Conservation (phyloP, 2,888 invertebrate genomes). For the Adineta ricciae region DNA sequence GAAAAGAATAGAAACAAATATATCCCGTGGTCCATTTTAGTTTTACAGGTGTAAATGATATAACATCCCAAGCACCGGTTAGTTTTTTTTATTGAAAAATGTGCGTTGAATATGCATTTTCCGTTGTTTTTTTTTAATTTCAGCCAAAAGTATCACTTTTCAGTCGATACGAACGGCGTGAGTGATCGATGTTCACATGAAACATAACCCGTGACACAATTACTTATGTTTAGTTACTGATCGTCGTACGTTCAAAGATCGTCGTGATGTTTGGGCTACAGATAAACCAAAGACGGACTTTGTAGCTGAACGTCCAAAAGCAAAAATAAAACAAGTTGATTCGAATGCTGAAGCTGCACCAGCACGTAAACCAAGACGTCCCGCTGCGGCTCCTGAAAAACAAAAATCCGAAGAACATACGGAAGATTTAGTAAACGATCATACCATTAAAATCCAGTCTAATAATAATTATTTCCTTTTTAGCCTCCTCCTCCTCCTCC, state of each 20-base stretch:
- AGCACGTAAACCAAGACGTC: slow-evolving; percentile 5
- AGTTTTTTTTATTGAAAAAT: too few relatives aligned
- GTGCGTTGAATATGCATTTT: background rate
- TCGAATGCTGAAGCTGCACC: too few relatives aligned
- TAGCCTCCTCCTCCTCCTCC: background rate
- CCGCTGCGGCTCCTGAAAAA: background rate
- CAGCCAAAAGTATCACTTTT: slow-evolving; percentile 34
- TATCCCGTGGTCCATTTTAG: slow-evolving; percentile 8
- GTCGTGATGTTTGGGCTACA: slow-evolving; percentile 25
- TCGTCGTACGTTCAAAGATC: slow-evolving; percentile 32
- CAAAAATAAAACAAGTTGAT: slow-evolving; percentile 21
- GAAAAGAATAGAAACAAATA: too few relatives aligned
- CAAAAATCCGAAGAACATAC: background rate
- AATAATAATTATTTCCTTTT: background rate
- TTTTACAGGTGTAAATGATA: slow-evolving; percentile 25
- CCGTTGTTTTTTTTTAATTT: background rate
- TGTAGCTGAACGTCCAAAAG: slow-evolving; percentile 28
- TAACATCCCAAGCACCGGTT: slow-evolving; percentile 27
- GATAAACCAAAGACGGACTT: background rate
- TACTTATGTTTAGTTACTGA: slow-evolving; percentile 27
- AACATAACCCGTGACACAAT: background rate
- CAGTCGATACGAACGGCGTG: slow-evolving; percentile 32
- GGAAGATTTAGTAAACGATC: background rate
- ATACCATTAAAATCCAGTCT: background rate
- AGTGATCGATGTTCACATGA: background rate